Percentiles rank a stretch among this genome's conserved stretches.
phyloP scores from a whole-genome alignment of 2,888 invertebrate species.

The Pandemis heparana region DNA sequence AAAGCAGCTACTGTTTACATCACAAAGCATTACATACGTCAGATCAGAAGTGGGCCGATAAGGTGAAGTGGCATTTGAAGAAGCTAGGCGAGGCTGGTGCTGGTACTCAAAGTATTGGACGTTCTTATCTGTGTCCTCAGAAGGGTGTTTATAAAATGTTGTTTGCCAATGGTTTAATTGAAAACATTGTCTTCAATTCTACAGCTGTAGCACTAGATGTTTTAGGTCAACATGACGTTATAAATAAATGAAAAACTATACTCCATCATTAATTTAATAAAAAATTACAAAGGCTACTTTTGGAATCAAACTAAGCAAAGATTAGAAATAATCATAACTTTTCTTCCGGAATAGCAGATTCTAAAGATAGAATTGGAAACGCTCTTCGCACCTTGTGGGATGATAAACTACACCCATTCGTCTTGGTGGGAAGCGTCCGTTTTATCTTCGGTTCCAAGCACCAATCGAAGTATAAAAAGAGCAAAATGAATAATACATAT shows the following conservation, averaged over 20 bases:
- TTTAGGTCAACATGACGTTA: neutral
- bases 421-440: constrained; percentile 30
- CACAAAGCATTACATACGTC: constrained; percentile 7
- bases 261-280: neutral
- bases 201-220: neutral
- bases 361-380: constrained; percentile 12
- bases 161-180: neutral
- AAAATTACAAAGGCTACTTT: neutral
- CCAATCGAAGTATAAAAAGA: constrained; percentile 3
- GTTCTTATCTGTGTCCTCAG: constrained; percentile 6
- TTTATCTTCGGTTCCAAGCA: constrained; percentile 15
- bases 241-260: neutral
- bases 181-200: neutral
- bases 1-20: constrained; percentile 18
- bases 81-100: constrained; percentile 7
- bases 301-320: neutral
- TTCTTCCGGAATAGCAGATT: constrained; percentile 19
- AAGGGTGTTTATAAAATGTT: neutral
- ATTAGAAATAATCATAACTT: neutral
- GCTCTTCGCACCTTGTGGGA: constrained; percentile 9
- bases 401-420: constrained; percentile 30
- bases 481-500: neutral
- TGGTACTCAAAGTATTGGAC: constrained; percentile 1
- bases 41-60: constrained; percentile 8
- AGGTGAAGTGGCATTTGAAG: constrained; percentile 6